Conservation (phyloP, 1,140 invertebrate species). For the Augochlora pura region DNA sequence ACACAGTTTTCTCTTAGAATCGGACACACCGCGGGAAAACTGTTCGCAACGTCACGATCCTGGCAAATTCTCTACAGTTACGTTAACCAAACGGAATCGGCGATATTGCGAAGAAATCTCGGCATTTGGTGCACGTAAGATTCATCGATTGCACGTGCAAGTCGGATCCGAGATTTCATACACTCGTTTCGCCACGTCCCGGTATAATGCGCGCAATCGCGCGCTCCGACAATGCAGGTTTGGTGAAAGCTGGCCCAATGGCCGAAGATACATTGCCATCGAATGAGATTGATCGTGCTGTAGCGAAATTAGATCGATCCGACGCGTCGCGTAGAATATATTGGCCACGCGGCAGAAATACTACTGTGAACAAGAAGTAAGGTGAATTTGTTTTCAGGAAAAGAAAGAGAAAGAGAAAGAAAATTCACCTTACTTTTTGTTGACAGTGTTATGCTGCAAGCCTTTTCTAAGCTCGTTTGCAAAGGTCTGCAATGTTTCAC, state of each 20-base stretch:
- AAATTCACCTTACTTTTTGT: no score
- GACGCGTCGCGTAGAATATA: not conserved
- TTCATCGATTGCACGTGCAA: constrained; percentile 48
- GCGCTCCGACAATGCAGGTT: not conserved
- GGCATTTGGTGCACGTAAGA: constrained; percentile 40
- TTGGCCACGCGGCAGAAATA: not conserved
- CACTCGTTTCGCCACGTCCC: not conserved
- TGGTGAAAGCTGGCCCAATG: not conserved
- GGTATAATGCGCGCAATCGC: not conserved
- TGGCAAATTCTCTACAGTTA: no score
- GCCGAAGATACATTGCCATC: not conserved
- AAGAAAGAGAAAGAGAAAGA: no score
- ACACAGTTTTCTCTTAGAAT: no score
- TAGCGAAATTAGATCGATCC: constrained; percentile 2
- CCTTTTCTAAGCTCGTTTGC: no score
- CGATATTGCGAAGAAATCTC: not conserved
- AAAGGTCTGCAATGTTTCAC: no score
- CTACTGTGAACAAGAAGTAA: no score
- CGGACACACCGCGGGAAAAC: no score
- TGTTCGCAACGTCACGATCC: no score
- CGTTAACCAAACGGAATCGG: not conserved
- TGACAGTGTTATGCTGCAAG: no score
- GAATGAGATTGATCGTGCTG: not conserved
- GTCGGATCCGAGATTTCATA: constrained; percentile 1
- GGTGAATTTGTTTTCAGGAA: no score